Percentiles rank a stretch among this genome's conserved stretches.
Conservation (phyloP, 2,113 vertebrate species). For the Dryoscopus gambensis region DNA sequence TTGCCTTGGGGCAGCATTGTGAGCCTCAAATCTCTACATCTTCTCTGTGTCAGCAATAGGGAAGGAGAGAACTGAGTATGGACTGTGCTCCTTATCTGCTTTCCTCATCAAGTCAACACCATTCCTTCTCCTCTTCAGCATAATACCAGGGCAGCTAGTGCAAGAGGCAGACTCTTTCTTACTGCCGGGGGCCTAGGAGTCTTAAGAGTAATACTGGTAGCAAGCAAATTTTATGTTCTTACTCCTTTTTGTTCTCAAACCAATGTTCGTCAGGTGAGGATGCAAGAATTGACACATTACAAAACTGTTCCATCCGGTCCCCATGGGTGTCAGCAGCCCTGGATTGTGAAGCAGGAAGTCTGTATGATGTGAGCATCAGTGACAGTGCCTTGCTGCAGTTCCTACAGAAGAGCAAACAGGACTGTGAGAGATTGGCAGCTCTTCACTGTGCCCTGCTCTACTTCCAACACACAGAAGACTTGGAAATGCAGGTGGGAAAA, state of each 20-base stretch:
- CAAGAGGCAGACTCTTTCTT: not conserved
- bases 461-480: not conserved
- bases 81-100: not conserved
- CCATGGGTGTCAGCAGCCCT: slow-evolving; percentile 61
- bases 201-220: not conserved
- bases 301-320: slow-evolving; percentile 36
- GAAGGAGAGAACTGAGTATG: not conserved
- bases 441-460: slow-evolving; percentile 85
- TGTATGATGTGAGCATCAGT: slow-evolving; percentile 71
- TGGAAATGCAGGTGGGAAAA: slow-evolving; percentile 71
- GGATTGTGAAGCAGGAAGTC: slow-evolving; percentile 73
- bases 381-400: slow-evolving; percentile 72
- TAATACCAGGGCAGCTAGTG: not conserved
- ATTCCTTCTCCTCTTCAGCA: not conserved
- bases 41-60: not conserved
- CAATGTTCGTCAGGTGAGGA: slow-evolving; percentile 56
- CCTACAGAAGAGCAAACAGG: slow-evolving; percentile 65
- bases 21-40: not conserved
- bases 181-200: not conserved
- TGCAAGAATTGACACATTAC: slow-evolving; percentile 54
- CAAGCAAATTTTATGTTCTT: not conserved
- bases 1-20: not conserved
- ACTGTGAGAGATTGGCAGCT: slow-evolving; percentile 80
- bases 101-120: not conserved
- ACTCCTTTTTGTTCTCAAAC: not conserved